Evolutionary conservation across 2,888 invertebrate species (phyloP).

Genomic region (Xanthia icteritia): DNA sequence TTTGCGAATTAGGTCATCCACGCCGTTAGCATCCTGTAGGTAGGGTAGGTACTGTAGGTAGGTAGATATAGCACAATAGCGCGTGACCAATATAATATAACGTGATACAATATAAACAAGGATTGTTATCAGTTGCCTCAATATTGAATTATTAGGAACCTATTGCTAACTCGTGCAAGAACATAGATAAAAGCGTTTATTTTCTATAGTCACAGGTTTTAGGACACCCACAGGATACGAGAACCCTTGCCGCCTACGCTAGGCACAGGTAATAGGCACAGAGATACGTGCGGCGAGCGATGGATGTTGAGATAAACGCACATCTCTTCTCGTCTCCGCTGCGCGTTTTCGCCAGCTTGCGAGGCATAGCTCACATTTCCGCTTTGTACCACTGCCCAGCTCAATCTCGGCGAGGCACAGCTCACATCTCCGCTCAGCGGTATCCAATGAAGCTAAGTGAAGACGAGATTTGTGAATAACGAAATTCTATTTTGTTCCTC

Average conservation of each 20-base stretch:
- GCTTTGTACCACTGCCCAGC: no score
- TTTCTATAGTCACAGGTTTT: not conserved
- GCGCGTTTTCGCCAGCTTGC: no score
- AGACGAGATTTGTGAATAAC: no score
- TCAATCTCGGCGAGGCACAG: no score
- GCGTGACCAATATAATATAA: not conserved
- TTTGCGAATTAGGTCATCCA: not conserved
- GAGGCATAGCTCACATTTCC: no score
- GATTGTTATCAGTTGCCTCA: not conserved
- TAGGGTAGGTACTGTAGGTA: not conserved
- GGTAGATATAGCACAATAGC: not conserved
- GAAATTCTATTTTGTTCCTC: no score
- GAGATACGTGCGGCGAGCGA: no score
- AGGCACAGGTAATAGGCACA: not conserved
- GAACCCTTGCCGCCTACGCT: not conserved
- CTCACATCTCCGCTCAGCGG: no score
- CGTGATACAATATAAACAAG: not conserved
- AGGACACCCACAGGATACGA: not conserved
- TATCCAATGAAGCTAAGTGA: no score
- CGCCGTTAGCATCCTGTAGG: not conserved
- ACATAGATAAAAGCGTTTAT: not conserved
- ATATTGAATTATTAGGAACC: not conserved
- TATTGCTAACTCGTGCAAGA: not conserved
- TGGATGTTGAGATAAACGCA: no score
- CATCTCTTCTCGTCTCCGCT: no score